phyloP scores from a whole-genome alignment of 2,113 vertebrate species.

The Siniperca chuatsi region DNA sequence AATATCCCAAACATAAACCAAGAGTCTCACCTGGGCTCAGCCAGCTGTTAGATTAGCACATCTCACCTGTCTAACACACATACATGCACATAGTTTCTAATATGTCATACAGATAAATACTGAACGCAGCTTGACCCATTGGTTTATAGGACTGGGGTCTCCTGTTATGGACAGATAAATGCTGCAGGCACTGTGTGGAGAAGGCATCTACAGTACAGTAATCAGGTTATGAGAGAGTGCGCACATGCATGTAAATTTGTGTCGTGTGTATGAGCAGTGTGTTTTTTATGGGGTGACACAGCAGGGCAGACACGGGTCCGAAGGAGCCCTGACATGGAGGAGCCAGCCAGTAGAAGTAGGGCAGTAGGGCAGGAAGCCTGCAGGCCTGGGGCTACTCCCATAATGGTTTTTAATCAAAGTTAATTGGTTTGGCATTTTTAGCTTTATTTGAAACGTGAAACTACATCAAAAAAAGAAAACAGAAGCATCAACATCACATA shows the following conservation, averaged over 20 bases:
- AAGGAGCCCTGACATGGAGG: constrained; percentile 23
- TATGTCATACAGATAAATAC: constrained; percentile 2
- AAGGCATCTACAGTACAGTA: constrained; percentile 22
- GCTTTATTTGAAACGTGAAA: constrained; percentile 5
- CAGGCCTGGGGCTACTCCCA: constrained; percentile 13
- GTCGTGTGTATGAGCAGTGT: neutral
- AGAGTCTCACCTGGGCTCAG: constrained; percentile 47
- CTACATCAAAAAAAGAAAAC: neutral
- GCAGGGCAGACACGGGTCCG: neutral
- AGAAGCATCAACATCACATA: neutral
- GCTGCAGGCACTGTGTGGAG: constrained; percentile 28
- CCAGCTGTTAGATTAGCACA: constrained; percentile 51
- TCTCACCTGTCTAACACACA: constrained; percentile 12
- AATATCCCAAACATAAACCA: too few species aligned
- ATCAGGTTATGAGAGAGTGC: constrained; percentile 57
- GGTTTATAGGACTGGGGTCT: constrained; percentile 30
- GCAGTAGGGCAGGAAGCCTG: constrained; percentile 60
- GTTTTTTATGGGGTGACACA: constrained; percentile 21
- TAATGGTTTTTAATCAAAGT: constrained; percentile 41
- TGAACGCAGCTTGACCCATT: constrained; percentile 48
- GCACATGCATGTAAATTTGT: constrained; percentile 45
- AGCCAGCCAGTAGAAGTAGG: constrained; percentile 62
- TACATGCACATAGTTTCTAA: neutral
- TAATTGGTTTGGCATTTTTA: constrained; percentile 4
- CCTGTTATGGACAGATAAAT: constrained; percentile 31